Percentiles rank a stretch among this genome's conserved stretches.
These are phyloP conservation scores for Elanoides forficatus DNA, from an alignment of 2,113 vertebrate species.

Conservation along the genomic window DNA sequence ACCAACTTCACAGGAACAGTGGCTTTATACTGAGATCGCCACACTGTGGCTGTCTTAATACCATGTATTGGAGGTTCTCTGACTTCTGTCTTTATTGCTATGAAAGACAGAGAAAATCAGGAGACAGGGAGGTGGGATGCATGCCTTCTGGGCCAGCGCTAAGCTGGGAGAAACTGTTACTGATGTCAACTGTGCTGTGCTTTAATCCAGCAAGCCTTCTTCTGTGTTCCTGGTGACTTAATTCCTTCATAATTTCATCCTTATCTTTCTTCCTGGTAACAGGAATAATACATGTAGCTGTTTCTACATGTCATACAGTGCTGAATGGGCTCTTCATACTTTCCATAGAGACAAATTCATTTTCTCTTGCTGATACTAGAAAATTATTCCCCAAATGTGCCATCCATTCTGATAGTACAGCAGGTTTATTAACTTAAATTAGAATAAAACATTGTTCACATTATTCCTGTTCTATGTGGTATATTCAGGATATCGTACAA, in stretches of 20 bases:
- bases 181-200: not conserved
- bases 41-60: not conserved
- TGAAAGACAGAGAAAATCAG: not conserved
- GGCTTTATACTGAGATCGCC: rapidly evolving
- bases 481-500: rapidly evolving
- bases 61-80: rapidly evolving
- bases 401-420: not conserved
- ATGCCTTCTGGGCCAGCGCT: not conserved
- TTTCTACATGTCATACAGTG: rapidly evolving
- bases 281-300: rapidly evolving
- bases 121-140: rapidly evolving
- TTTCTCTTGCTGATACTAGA: not conserved
- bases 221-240: not conserved
- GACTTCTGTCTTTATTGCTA: rapidly evolving
- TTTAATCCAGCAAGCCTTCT: not conserved
- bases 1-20: rapidly evolving
- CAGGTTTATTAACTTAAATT: not conserved
- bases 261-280: not conserved
- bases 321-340: not conserved
- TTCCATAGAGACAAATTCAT: not conserved
- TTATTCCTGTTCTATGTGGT: not conserved
- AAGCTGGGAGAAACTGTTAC: not conserved
- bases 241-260: not conserved
- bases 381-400: not conserved
- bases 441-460: rapidly evolving